phyloP scores from a whole-genome alignment of 2,113 vertebrate genomes.

The Onychostruthus taczanowskii region DNA sequence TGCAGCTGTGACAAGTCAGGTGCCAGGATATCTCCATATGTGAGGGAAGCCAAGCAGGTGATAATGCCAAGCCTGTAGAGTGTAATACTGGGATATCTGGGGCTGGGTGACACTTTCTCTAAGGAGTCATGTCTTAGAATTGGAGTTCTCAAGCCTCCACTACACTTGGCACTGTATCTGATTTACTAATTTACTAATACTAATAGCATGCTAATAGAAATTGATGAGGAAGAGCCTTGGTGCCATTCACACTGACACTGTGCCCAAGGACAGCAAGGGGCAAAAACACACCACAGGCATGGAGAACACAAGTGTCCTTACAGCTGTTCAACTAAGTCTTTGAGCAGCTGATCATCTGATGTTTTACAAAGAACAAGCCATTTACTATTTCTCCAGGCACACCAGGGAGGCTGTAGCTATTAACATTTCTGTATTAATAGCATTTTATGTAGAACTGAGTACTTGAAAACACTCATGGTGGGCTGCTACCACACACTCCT shows the following conservation, averaged over 20 bases:
- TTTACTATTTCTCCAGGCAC: background rate
- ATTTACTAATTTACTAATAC: background rate
- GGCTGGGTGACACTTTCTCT: background rate
- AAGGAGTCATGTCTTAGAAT: background rate
- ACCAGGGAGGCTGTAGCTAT: background rate
- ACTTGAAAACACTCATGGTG: background rate
- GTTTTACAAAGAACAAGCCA: background rate
- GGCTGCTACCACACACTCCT: too few species aligned
- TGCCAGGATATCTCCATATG: background rate
- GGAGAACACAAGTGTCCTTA: fast-evolving
- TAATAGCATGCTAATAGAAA: background rate
- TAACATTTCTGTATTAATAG: background rate
- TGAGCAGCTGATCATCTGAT: background rate
- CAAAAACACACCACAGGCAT: background rate
- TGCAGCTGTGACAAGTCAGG: background rate
- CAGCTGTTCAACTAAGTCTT: background rate
- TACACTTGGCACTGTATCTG: background rate
- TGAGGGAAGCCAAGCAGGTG: background rate
- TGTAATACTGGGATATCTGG: background rate
- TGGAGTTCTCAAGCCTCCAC: background rate
- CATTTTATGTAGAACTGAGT: background rate
- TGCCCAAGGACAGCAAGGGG: background rate
- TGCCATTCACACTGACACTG: background rate
- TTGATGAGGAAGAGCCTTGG: background rate
- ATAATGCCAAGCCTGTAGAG: fast-evolving